Conservation (phyloP, 2,888 invertebrate species). For the Rhorus exstirpatorius region DNA sequence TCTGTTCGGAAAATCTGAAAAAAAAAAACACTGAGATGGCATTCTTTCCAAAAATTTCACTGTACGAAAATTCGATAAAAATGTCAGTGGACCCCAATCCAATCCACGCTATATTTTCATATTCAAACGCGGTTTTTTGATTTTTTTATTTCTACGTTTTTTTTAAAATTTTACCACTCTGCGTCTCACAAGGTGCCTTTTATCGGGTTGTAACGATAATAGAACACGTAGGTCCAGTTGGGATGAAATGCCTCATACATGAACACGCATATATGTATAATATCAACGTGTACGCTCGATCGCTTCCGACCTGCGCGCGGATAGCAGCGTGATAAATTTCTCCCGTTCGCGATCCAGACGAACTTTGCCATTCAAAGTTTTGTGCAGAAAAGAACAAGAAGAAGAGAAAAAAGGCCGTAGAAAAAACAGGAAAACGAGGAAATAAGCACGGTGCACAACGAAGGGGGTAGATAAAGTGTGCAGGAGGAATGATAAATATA, state of each 20-base stretch:
- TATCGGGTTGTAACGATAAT: too few species aligned
- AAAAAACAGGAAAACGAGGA: constrained; percentile 20
- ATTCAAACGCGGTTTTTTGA: too few species aligned
- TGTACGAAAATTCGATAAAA: too few species aligned
- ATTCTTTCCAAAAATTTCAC: too few species aligned
- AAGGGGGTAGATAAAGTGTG: constrained; percentile 46
- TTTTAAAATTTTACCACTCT: too few species aligned
- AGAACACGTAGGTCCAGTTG: constrained; percentile 4
- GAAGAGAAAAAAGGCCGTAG: constrained; percentile 7
- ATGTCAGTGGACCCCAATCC: too few species aligned
- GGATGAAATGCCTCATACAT: too few species aligned
- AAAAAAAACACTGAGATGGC: too few species aligned
- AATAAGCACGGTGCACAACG: constrained; percentile 23
- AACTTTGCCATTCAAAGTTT: constrained; percentile 60
- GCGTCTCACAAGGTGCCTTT: too few species aligned
- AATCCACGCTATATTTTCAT: too few species aligned
- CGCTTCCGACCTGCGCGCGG: constrained; percentile 49
- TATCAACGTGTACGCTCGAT: constrained; percentile 17
- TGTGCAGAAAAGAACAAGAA: background rate
- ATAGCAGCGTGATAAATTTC: constrained; percentile 32
- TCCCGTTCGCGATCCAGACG: constrained; percentile 28
- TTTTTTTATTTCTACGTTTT: too few species aligned
- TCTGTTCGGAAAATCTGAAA: too few species aligned
- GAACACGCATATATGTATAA: background rate
- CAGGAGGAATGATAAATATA: constrained; percentile 3